Base-by-base conservation (phyloP, 2,888 invertebrate genomes). In the Exephanes ischioxanthus region DNA sequence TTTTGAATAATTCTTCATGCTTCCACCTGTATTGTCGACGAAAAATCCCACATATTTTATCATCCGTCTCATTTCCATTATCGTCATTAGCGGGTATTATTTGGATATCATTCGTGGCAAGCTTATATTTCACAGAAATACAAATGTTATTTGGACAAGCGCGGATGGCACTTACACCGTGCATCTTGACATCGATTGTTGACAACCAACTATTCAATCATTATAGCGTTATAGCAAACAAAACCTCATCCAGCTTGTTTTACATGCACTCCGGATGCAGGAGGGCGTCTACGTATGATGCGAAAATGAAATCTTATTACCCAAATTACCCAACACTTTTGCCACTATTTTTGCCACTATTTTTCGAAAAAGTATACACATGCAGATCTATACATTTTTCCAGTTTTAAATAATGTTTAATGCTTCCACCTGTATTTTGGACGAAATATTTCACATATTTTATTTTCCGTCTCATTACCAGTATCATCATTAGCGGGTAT, bases 161-260 rank as follows among this genome's bases (percentile, higher is more conserved):
- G 9, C 55, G 7, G 19, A 22, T 22, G 19, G 55, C 19, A 63
- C 58, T 73, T 78, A 73, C 73, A 68, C 53, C 41, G 41, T 41
- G 41, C 41, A 41, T 9, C 41, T 26, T 7, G 72, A 37, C 19
- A 71, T 45, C 55, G 53, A 63, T 53, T 61, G 75, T 75, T 33
- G 14, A 71, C 73, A 75, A 82, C 70, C 81, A 77, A 78, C 63
- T 79, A 45, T 71, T 33, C 63, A 78, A 82, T 61, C 61, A 75
- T 79, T 75, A 75, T 48, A 70, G 53, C 73, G 51, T 78, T 63
- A 61, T 48, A 61, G 45, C 41, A 41, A n/a, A 37, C 37, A 30
- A 22, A 73, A 48, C 2, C 3, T 7, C 70, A 55, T 79, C 55
- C 67, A 81, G 61, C 4, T 22, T 81, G 81, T 81, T 81, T 81